A percentile compares a stretch with the other conserved stretches of the same genome.
phyloP scores from a whole-genome alignment of 2,888 invertebrate genomes.

The Mallateleia sp. region DNA sequence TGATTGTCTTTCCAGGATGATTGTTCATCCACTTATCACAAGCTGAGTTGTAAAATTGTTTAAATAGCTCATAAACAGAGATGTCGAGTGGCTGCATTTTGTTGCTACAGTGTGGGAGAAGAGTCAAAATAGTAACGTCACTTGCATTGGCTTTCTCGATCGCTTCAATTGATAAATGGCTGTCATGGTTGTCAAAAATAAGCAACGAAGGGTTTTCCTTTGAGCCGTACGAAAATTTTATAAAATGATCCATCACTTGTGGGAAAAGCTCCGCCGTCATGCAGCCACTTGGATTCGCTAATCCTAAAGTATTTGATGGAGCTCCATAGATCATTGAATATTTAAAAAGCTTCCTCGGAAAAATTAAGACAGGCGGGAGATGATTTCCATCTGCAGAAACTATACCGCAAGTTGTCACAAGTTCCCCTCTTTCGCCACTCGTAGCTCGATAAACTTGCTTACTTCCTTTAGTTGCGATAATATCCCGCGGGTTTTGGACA shows the following conservation, averaged over 20 bases:
- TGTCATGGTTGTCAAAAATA: conserved; percentile 64
- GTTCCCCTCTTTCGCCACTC: conserved; percentile 87
- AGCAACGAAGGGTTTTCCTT: conserved; percentile 79
- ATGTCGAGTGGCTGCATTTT: conserved; percentile 30
- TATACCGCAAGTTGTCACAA: conserved; percentile 84
- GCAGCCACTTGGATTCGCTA: conserved; percentile 74
- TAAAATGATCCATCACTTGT: conserved; percentile 82
- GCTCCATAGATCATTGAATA: conserved; percentile 54
- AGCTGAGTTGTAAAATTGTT: conserved; percentile 14
- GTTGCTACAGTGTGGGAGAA: conserved; percentile 50
- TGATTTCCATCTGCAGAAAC: conserved; percentile 86
- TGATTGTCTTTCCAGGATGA: conserved; percentile 9
- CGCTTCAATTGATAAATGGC: conserved; percentile 60
- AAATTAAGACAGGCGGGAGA: conserved; percentile 86
- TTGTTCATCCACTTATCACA: conserved; percentile 1
- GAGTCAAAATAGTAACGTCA: conserved; percentile 47
- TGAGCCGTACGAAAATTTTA: conserved; percentile 81
- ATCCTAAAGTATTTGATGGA: conserved; percentile 63
- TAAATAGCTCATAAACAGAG: conserved; percentile 12
- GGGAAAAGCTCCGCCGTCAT: conserved; percentile 70
- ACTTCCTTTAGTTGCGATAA: conserved; percentile 85
- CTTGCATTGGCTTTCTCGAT: conserved; percentile 30
- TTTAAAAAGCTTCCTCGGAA: conserved; percentile 63
- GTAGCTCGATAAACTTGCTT: conserved; percentile 88
- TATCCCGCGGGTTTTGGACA: conserved; percentile 86